Evolutionary conservation across 1,140 invertebrate genomes (phyloP).

Genomic region (Muscidifurax raptorellus): DNA sequence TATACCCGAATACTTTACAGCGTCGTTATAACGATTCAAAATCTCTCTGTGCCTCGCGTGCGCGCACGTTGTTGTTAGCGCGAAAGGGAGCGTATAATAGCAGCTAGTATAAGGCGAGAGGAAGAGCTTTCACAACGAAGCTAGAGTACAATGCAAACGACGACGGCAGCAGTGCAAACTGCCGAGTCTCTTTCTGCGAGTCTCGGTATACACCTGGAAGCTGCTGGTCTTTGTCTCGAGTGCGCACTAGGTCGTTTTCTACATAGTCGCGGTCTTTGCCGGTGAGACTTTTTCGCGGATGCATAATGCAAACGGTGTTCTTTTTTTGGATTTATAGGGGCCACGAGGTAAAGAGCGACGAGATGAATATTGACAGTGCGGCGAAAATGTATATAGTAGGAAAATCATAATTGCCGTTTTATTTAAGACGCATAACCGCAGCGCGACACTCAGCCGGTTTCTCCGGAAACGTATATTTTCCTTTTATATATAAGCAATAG

Average conservation of each 20-base stretch:
- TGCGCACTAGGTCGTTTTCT: neutral
- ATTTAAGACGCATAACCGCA: too few species aligned
- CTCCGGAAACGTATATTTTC: too few species aligned
- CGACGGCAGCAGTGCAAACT: neutral
- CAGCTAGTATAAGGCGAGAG: too few species aligned
- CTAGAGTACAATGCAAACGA: neutral
- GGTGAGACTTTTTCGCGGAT: neutral
- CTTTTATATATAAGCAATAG: too few species aligned
- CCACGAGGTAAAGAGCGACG: too few species aligned
- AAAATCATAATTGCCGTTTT: too few species aligned
- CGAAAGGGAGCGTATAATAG: neutral
- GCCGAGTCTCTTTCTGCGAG: neutral
- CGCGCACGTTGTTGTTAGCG: too few species aligned
- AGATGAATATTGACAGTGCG: neutral
- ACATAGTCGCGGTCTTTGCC: neutral
- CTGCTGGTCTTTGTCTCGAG: neutral
- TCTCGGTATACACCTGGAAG: neutral
- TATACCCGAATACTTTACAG: neutral
- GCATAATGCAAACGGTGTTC: neutral
- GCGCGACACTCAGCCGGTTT: too few species aligned
- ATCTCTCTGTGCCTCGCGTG: too few species aligned
- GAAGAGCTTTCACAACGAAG: neutral
- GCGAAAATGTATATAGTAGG: too few species aligned
- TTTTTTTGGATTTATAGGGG: neutral
- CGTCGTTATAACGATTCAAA: too few species aligned